Evolutionary conservation across 1,140 invertebrate species (phyloP).

Genomic region (Maniola jurtina): DNA sequence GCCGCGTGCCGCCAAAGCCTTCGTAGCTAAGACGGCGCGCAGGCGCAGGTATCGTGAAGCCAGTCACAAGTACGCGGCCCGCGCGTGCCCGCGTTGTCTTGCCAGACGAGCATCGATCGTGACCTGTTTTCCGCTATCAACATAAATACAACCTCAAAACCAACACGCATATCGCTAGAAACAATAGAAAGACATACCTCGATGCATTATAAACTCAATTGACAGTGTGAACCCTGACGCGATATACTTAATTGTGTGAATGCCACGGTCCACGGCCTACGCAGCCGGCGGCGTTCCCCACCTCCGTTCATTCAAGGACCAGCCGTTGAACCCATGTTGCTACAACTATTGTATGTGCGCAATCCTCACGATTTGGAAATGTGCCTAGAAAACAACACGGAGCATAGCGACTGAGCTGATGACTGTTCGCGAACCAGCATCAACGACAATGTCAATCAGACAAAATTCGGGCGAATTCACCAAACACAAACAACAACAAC

Average conservation of each 20-base stretch:
- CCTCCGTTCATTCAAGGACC: conserved; percentile 71
- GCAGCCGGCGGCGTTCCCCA: conserved; percentile 72
- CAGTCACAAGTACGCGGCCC: conserved; percentile 61
- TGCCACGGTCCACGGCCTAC: conserved; percentile 71
- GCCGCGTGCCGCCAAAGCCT: conserved; percentile 51
- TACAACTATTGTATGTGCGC: conserved; percentile 52
- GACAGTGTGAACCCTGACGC: conserved; percentile 15
- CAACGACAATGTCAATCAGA: conserved; percentile 74
- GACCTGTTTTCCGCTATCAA: conserved; percentile 54
- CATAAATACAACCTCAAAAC: conserved; percentile 44
- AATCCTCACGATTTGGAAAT: conserved; percentile 57
- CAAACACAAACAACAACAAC: conserved; percentile 75
- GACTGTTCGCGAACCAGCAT: conserved; percentile 47
- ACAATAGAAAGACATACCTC: conserved; percentile 2
- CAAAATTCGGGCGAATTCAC: conserved; percentile 68
- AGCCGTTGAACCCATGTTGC: conserved; percentile 71
- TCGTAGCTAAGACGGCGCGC: conserved; percentile 48
- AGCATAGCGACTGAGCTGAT: conserved; percentile 54
- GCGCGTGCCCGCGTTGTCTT: conserved; percentile 61
- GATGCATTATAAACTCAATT: not conserved
- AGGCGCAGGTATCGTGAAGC: conserved; percentile 44
- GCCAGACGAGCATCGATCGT: conserved; percentile 40
- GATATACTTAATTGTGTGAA: conserved; percentile 62
- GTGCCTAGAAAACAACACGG: conserved; percentile 40
- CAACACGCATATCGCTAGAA: conserved; percentile 23